A percentile compares a stretch with the other conserved stretches of the same genome.
phyloP scores from a whole-genome alignment of 1,140 invertebrate species.

The Drosophila pruinosa region DNA sequence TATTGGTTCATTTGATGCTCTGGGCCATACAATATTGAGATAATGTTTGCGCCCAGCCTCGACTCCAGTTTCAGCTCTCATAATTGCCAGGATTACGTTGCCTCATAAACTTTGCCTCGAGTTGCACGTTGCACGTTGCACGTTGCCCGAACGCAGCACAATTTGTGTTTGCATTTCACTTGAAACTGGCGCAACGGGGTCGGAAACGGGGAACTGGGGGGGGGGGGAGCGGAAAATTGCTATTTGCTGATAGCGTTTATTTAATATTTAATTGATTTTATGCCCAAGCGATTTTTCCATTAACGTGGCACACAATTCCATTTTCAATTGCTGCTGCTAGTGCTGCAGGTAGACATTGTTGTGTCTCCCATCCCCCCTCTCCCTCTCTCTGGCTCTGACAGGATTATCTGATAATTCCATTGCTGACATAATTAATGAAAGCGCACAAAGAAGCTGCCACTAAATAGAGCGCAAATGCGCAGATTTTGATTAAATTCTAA shows the following conservation, averaged over 20 bases:
- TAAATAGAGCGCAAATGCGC: background rate
- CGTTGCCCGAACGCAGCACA: slow-evolving; percentile 25
- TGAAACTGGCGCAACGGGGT: slow-evolving; percentile 10
- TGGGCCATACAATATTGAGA: slow-evolving; percentile 66
- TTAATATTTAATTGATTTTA: slow-evolving; percentile 79
- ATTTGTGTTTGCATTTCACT: slow-evolving; percentile 67
- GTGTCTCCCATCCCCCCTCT: background rate
- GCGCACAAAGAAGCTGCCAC: background rate
- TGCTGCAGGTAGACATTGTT: slow-evolving; percentile 19
- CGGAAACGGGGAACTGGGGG: no score
- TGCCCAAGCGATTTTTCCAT: slow-evolving; percentile 54
- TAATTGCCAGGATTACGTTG: slow-evolving; percentile 71
- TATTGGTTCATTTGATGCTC: slow-evolving; percentile 67
- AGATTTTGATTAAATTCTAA: background rate
- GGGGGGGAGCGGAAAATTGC: slow-evolving; percentile 45
- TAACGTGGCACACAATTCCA: slow-evolving; percentile 35
- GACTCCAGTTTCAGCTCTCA: slow-evolving; percentile 18
- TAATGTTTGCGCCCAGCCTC: slow-evolving; percentile 53
- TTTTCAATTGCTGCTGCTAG: background rate
- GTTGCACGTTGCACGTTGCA: no score
- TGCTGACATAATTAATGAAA: slow-evolving; percentile 35
- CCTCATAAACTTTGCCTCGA: slow-evolving; percentile 54
- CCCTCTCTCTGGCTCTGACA: background rate
- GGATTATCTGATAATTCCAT: slow-evolving; percentile 57
- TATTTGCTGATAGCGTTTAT: slow-evolving; percentile 74